Conservation (phyloP, 1,140 invertebrate genomes). For the Myzus persicae region DNA sequence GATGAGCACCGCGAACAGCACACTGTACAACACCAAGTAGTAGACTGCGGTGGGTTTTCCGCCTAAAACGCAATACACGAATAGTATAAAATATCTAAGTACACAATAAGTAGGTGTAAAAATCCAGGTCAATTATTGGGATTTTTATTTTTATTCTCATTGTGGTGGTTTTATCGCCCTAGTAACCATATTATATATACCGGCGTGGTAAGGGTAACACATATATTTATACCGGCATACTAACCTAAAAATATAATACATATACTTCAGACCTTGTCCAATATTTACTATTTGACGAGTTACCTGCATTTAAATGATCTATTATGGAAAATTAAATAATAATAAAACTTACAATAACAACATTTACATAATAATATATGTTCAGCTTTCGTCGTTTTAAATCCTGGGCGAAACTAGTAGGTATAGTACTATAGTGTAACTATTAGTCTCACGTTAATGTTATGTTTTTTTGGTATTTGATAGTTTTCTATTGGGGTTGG, state of each 20-base stretch:
- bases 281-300: background rate
- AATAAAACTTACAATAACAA: no score
- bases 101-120: background rate
- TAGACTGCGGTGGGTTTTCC: conserved; percentile 13
- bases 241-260: background rate
- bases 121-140: background rate
- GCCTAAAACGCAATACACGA: background rate
- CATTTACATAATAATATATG: background rate
- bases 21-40: conserved; percentile 41
- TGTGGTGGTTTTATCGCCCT: background rate
- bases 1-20: conserved; percentile 27
- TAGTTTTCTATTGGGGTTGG: no score
- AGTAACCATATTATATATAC: background rate
- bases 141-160: background rate
- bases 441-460: no score
- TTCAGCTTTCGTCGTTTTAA: background rate
- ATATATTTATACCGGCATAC: background rate
- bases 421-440: no score
- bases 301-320: background rate
- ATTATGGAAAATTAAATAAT: background rate
- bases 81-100: background rate
- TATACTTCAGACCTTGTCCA: background rate
- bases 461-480: no score
- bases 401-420: no score
- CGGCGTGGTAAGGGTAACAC: background rate